Evolutionary conservation across 2,113 vertebrate genomes (phyloP).

Genomic region (Passerina amoena): DNA sequence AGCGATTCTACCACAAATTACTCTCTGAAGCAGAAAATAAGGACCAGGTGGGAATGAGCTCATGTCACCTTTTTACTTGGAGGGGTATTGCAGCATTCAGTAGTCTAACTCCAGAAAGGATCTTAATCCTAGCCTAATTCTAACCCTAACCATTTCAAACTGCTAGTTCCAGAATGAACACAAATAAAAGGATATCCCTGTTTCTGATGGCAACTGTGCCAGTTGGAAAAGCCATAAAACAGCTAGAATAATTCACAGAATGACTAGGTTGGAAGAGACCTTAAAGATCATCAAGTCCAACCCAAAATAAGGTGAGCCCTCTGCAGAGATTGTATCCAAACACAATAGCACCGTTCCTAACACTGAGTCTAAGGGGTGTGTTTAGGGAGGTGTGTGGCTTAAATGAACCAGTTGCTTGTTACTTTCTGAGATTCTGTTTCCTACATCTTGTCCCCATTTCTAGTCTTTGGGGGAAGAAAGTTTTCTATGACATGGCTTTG

Average conservation of each 20-base stretch:
- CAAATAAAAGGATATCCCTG: neutral
- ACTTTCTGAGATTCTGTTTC: neutral
- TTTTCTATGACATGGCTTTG: neutral
- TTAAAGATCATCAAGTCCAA: no score
- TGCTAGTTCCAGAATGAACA: neutral
- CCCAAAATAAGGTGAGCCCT: neutral
- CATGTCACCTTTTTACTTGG: neutral
- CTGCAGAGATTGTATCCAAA: neutral
- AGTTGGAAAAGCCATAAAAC: neutral
- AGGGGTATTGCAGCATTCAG: neutral
- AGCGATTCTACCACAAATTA: neutral
- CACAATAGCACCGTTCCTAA: neutral
- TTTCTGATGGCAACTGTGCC: neutral
- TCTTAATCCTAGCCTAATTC: neutral
- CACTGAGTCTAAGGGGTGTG: neutral
- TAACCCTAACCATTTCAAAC: neutral
- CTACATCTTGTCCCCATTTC: neutral
- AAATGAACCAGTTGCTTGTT: neutral
- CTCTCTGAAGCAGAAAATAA: neutral
- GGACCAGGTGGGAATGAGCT: neutral
- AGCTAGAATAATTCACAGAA: neutral
- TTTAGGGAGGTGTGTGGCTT: rapidly evolving
- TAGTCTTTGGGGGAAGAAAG: neutral
- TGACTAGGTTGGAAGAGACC: no score
- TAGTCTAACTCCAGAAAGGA: neutral